Evolutionary conservation across 2,113 vertebrate genomes (phyloP), one percentile per base, ranked within the genome.

Genomic region (Menura novaehollandiae): DNA sequence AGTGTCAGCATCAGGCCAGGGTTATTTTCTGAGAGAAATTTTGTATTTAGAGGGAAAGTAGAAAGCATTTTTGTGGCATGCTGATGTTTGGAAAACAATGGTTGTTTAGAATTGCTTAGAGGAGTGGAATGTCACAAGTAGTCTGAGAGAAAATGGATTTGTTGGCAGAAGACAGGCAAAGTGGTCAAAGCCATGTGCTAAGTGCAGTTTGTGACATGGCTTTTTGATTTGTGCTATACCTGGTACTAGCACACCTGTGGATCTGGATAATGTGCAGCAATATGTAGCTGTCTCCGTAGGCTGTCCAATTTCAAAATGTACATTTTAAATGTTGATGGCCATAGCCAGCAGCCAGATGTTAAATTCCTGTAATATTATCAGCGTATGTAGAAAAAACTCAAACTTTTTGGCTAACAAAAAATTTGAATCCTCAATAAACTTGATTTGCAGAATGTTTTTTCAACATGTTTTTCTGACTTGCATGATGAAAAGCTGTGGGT

Each of bases 41-140:
- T 85, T 91, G 46, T 83, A n/a, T 96, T 95, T 86, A 47, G 43
- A 26, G 89, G 64, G 72, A 96, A 96, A 94, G 79, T 86, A 89
- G 72, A 93, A 86, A 96, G 86, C 93, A 96, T 96, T 94, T 91
- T 95, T 97, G 94, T 96, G 96, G 96, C 79, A 68, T 78, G 85
- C 69, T 87, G 60, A 78, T 92, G 92, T 95, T 96, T 90, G 91
- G 53, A 91, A 96, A 96, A 95, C 93, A 96, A 74, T 86, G 79
- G 63, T 95, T 94, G 90, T 96, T 97, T 97, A 94, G 85, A 95
- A 91, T 91, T 93, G 60, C 83, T 96, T 93, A 93, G 95, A 92
- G 72, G 56, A 84, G 60, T 93, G 95, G 95, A 97, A 97, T 95
- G 92, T 86, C 64, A 94, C 27, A 93, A 97, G 60, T 10, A 95